Conservation (phyloP, 2,113 vertebrate species). For the Pelusios castaneus region DNA sequence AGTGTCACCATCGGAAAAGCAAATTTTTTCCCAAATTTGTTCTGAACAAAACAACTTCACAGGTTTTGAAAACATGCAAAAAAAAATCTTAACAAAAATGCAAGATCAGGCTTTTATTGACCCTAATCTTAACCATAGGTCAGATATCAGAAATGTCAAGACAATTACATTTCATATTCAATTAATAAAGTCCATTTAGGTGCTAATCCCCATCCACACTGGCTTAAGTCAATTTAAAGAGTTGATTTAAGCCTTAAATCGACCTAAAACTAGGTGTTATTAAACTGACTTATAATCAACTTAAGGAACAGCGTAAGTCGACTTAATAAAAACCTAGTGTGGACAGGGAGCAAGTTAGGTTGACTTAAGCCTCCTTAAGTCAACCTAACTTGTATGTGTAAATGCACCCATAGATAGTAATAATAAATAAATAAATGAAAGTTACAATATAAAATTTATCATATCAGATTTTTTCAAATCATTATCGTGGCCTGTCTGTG, state of each 20-base stretch:
- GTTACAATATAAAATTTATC: background rate
- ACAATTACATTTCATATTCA: background rate
- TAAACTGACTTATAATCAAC: too few species aligned
- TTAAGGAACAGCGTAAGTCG: too few species aligned
- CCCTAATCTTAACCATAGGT: background rate
- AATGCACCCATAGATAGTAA: too few species aligned
- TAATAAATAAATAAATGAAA: background rate
- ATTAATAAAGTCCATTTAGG: too few species aligned
- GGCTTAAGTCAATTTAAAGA: too few species aligned
- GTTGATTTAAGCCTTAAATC: too few species aligned
- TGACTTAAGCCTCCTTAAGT: too few species aligned
- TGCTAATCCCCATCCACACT: too few species aligned
- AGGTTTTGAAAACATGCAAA: background rate
- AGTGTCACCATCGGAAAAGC: background rate
- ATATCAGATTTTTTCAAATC: background rate
- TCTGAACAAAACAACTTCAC: background rate
- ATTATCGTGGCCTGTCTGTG: background rate
- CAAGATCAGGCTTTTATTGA: background rate
- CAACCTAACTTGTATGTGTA: too few species aligned
- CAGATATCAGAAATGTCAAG: background rate
- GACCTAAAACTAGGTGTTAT: too few species aligned
- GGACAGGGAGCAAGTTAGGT: too few species aligned
- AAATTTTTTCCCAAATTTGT: background rate
- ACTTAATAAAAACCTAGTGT: too few species aligned
- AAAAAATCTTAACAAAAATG: background rate